Evolutionary conservation across 2,888 invertebrate genomes (phyloP).

Genomic region (Anaspis maculata): DNA sequence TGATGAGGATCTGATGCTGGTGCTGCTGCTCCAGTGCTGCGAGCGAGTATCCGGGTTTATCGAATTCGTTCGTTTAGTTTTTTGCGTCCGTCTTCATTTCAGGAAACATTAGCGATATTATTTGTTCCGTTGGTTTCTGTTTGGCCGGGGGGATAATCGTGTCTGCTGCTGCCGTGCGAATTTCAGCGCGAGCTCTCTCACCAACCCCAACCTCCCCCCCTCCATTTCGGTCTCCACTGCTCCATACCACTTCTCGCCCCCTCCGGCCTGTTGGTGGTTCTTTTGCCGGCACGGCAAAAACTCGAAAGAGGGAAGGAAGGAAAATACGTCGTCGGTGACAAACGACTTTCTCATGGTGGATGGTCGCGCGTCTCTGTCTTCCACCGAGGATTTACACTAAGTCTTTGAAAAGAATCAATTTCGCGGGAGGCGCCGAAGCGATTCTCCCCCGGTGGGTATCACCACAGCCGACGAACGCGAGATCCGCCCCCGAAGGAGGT

Average conservation of each 20-base stretch:
- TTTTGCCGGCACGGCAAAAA: constrained; percentile 17
- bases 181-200: too few species aligned
- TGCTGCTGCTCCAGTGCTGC: too few species aligned
- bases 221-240: too few species aligned
- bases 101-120: constrained; percentile 13
- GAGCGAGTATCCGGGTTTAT: too few species aligned
- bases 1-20: too few species aligned
- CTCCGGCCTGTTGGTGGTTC: constrained; percentile 15
- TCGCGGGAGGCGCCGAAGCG: constrained; percentile 23
- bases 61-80: constrained; percentile 16
- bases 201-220: too few species aligned
- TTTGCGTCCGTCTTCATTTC: constrained; percentile 17
- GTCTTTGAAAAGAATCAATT: constrained; percentile 27
- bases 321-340: constrained; percentile 25
- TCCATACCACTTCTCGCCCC: constrained; percentile 21
- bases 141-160: constrained; percentile 20
- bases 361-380: constrained; percentile 20
- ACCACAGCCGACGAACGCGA: too few species aligned
- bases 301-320: constrained; percentile 17
- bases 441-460: constrained; percentile 15
- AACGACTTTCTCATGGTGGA: constrained; percentile 22
- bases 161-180: constrained; percentile 20
- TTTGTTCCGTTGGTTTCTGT: constrained; percentile 9
- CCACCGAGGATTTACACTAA: constrained; percentile 23
- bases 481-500: too few species aligned